phyloP scores from a whole-genome alignment of 2,888 invertebrate species.

The Latrodectus elegans region DNA sequence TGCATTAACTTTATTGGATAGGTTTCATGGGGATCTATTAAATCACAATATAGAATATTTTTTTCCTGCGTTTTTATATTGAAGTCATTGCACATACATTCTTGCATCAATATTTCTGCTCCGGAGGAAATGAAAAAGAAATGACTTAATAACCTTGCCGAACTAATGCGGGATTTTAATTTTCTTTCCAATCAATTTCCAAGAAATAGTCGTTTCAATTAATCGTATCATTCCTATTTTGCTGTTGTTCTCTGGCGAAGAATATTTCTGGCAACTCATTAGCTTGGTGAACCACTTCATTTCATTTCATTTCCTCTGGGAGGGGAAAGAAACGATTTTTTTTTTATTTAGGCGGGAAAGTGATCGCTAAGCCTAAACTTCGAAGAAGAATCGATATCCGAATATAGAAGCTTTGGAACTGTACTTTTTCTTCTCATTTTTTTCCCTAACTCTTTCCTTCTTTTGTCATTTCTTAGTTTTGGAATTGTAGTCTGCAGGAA shows the following conservation, averaged over 20 bases:
- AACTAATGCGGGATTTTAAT: constrained; percentile 36
- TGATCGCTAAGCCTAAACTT: constrained; percentile 55
- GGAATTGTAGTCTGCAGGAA: not conserved
- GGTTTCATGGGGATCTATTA: constrained; percentile 9
- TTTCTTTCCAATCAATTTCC: constrained; percentile 53
- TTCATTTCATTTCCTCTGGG: constrained; percentile 58
- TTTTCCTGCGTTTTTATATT: too few relatives aligned
- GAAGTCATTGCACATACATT: not conserved
- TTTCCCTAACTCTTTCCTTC: constrained; percentile 37
- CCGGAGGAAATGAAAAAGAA: not conserved
- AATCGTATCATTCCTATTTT: constrained; percentile 57
- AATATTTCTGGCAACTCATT: constrained; percentile 63
- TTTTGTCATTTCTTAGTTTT: constrained; percentile 30
- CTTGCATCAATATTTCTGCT: not conserved
- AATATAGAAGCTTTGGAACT: constrained; percentile 49
- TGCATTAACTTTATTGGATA: constrained; percentile 32
- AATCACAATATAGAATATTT: constrained; percentile 7
- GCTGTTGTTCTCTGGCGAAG: constrained; percentile 19
- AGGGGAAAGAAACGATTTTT: constrained; percentile 22
- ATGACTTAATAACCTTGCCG: constrained; percentile 27
- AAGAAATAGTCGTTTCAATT: constrained; percentile 49
- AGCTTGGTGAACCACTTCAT: constrained; percentile 56
- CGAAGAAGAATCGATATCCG: constrained; percentile 41
- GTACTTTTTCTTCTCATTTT: constrained; percentile 22
- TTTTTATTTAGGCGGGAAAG: constrained; percentile 37